Evolutionary conservation across 2,797 vertebrate genomes (phyloP).

Genomic region (Threskiornis aethiopicus): DNA sequence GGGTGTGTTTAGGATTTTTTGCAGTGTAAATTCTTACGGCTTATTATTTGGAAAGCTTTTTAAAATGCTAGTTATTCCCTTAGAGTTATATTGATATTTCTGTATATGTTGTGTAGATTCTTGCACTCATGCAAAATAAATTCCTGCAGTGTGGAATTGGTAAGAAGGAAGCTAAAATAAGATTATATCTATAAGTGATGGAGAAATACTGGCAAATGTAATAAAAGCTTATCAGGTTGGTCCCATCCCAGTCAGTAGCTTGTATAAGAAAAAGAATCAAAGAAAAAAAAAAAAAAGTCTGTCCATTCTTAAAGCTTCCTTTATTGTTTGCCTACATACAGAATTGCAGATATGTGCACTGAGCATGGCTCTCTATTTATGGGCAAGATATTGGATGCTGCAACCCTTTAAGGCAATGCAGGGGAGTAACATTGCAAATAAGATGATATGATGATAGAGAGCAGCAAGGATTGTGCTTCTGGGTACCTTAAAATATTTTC

Average conservation of each 20-base stretch:
- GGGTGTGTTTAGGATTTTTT: background rate
- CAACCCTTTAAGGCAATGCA: fast-evolving
- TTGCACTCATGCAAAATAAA: background rate
- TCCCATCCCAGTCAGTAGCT: background rate
- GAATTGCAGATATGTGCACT: background rate
- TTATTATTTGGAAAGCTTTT: background rate
- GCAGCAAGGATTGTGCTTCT: background rate
- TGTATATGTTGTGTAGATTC: background rate
- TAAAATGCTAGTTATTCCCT: background rate
- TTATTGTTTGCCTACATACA: background rate
- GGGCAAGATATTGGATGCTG: background rate
- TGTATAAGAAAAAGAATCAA: background rate
- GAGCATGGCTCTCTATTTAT: background rate
- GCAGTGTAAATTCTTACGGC: background rate
- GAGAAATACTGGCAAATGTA: background rate
- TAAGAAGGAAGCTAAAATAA: background rate
- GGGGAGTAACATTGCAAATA: background rate
- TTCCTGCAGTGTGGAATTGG: background rate
- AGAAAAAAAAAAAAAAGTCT: background rate
- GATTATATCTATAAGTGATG: background rate
- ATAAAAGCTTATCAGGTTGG: background rate
- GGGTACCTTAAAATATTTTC: background rate
- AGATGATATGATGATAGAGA: background rate
- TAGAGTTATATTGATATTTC: background rate
- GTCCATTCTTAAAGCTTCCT: background rate